Evolutionary conservation across 1,140 invertebrate genomes (phyloP).

Genomic region (Drosophila bocki): DNA sequence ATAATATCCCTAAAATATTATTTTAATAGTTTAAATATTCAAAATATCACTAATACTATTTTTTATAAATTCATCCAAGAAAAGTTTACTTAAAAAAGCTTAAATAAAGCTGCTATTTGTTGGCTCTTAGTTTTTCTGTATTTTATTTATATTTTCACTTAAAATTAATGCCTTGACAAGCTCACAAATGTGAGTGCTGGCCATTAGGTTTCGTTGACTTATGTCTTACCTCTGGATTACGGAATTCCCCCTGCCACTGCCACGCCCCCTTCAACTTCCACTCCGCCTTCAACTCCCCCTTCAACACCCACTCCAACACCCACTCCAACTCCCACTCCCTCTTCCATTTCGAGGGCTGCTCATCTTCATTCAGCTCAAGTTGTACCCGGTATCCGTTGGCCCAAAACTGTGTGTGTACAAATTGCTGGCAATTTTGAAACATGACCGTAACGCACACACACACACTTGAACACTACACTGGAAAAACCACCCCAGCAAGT

Average conservation of each 20-base stretch:
- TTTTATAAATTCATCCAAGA: not conserved
- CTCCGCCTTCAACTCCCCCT: no score
- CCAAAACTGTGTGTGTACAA: constrained; percentile 34
- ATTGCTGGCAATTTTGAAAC: constrained; percentile 52
- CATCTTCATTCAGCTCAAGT: constrained; percentile 45
- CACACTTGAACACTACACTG: not conserved
- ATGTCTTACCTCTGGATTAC: constrained; percentile 17
- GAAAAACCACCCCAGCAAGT: constrained; percentile 5
- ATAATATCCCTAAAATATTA: not conserved
- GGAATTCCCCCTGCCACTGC: not conserved
- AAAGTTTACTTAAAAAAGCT: not conserved
- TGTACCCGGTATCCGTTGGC: constrained; percentile 9
- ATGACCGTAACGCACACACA: constrained; percentile 28
- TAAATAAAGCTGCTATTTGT: not conserved
- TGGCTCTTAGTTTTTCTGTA: no score
- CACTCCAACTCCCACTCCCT: not conserved
- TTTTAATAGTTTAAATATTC: not conserved
- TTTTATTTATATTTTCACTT: not conserved
- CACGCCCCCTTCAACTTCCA: not conserved
- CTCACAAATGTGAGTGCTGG: constrained; percentile 4
- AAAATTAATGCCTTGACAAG: constrained; percentile 5
- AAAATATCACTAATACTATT: not conserved
- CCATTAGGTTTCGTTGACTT: constrained; percentile 23
- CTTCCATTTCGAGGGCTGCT: constrained; percentile 7
- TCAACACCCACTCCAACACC: no score